phyloP scores from a whole-genome alignment of 2,888 invertebrate genomes.

The Platycnemis pennipes region DNA sequence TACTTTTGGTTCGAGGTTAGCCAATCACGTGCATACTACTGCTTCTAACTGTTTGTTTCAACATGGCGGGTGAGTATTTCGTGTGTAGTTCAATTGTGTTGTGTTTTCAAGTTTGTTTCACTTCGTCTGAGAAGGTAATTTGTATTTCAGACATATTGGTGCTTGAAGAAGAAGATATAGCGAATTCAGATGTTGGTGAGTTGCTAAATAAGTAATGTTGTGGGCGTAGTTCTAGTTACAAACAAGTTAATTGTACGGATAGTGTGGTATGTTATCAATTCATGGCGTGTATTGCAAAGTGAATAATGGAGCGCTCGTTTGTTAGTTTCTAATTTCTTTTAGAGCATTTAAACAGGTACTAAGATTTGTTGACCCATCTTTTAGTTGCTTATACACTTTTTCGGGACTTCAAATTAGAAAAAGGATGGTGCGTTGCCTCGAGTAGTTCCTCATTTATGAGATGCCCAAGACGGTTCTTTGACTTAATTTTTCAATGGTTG shows the following conservation, averaged over 20 bases:
- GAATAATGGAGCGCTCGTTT: background rate
- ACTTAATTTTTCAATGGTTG: background rate
- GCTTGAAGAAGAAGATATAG: constrained; percentile 67
- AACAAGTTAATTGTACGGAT: constrained; percentile 45
- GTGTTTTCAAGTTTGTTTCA: constrained; percentile 55
- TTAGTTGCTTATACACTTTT: background rate
- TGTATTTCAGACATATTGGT: constrained; percentile 68
- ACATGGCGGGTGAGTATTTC: constrained; percentile 70
- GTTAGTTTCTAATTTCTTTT: background rate
- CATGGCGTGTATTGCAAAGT: constrained; percentile 57
- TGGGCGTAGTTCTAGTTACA: background rate
- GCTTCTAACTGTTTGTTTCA: constrained; percentile 70
- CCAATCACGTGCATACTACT: constrained; percentile 67
- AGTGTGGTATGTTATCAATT: constrained; percentile 66
- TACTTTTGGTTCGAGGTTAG: constrained; percentile 66
- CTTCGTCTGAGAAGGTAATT: constrained; percentile 51
- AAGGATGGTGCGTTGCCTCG: constrained; percentile 57
- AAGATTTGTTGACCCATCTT: background rate
- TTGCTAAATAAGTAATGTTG: background rate
- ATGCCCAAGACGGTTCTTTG: constrained; percentile 40
- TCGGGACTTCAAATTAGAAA: background rate
- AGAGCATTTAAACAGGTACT: background rate
- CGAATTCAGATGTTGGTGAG: constrained; percentile 68
- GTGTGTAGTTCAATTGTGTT: constrained; percentile 65
- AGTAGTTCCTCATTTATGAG: constrained; percentile 38